Percentiles rank a stretch among this genome's conserved stretches.
phyloP scores from a whole-genome alignment of 2,888 invertebrate species.

The Anaspis maculata region DNA sequence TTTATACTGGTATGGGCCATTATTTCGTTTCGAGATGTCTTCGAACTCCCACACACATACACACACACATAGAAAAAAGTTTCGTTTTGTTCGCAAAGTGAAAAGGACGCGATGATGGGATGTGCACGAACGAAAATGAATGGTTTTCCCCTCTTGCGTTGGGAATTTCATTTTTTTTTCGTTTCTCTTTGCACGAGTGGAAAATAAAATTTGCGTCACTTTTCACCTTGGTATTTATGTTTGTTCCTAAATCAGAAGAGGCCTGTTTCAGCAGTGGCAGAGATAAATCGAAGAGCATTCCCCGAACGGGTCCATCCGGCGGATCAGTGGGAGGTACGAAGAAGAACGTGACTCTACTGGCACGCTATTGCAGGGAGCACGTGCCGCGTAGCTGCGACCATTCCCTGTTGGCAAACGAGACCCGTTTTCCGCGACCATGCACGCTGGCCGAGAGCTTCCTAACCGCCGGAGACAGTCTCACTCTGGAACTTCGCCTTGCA shows the following conservation, averaged over 20 bases:
- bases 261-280: slow-evolving; percentile 29
- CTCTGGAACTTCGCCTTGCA: slow-evolving; percentile 67
- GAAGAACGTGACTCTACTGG: slow-evolving; percentile 67
- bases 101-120: too few species aligned
- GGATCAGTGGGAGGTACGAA: slow-evolving; percentile 38
- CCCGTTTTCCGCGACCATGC: slow-evolving; percentile 60
- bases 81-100: too few species aligned
- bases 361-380: slow-evolving; percentile 73
- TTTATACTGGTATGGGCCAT: slow-evolving; percentile 73
- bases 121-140: too few species aligned
- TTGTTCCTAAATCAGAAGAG: slow-evolving; percentile 7
- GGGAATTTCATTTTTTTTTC: too few species aligned
- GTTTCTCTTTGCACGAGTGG: background rate
- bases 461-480: slow-evolving; percentile 72
- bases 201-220: background rate
- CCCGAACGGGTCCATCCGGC: slow-evolving; percentile 38
- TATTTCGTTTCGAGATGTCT: too few species aligned
- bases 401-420: slow-evolving; percentile 54
- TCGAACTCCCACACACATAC: too few species aligned
- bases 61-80: too few species aligned
- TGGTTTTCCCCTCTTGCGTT: too few species aligned
- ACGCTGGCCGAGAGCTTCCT: slow-evolving; percentile 71
- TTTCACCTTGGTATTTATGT: slow-evolving; percentile 4
- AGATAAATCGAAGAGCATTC: slow-evolving; percentile 29
- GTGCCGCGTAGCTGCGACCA: slow-evolving; percentile 79